These are phyloP conservation scores for Drosophila triauraria DNA, from an alignment of 1,140 invertebrate genomes.

Conservation along the genomic window DNA sequence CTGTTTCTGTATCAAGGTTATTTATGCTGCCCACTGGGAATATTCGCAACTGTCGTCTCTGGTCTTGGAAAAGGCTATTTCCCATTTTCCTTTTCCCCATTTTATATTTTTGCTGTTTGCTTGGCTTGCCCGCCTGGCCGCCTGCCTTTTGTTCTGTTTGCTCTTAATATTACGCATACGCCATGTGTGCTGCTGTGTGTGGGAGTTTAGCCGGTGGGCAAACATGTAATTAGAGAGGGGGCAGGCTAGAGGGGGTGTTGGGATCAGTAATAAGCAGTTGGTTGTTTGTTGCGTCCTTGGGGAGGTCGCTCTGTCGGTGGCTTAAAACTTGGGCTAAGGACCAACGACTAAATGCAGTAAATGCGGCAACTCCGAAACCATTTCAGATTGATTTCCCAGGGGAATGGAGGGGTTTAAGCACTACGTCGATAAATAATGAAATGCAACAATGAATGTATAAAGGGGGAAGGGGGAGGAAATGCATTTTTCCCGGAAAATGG, in stretches of 20 bases:
- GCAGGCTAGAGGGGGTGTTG: not conserved
- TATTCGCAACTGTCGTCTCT: constrained; percentile 27
- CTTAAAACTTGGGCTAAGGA: constrained; percentile 36
- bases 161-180: constrained; percentile 71
- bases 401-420: not conserved
- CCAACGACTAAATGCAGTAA: constrained; percentile 27
- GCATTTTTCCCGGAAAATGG: constrained; percentile 29
- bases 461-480: constrained; percentile 16
- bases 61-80: constrained; percentile 26
- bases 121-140: not conserved
- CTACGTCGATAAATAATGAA: constrained; percentile 51
- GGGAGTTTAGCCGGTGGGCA: constrained; percentile 39
- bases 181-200: constrained; percentile 45
- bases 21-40: constrained; percentile 56
- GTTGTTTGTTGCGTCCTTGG: constrained; percentile 59
- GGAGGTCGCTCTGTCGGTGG: constrained; percentile 46
- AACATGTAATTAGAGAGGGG: constrained; percentile 59
- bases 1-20: constrained; percentile 65
- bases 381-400: constrained; percentile 73
- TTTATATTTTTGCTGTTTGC: constrained; percentile 60
- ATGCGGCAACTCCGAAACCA: constrained; percentile 37
- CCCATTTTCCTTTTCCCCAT: constrained; percentile 12
- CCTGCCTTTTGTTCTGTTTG: constrained; percentile 34
- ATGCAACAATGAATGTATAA: constrained; percentile 32
- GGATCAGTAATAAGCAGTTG: constrained; percentile 69